Evolutionary conservation across 2,888 invertebrate species (phyloP), one percentile per base, ranked within the genome.

Genomic region (Drosophila rubida): DNA sequence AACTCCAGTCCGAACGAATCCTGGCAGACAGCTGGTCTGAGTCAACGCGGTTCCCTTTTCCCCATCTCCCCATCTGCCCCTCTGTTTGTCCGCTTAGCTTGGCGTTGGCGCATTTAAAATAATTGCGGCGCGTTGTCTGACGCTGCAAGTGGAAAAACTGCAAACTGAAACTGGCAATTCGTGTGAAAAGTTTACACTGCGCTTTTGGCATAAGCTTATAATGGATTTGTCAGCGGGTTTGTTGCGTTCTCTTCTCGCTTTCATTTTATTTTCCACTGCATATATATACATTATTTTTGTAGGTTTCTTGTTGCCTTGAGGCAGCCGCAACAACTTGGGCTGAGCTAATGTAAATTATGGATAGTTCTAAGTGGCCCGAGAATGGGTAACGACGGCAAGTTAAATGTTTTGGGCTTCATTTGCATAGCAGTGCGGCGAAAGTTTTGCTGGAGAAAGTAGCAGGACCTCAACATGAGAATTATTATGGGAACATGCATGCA

Each of bases 141-240:
- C 53, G 66, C 41, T 39, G 75, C 39, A 59, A 62, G 70, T 49
- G 70, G 45, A 51, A 59, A 46, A 61, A 55, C 57, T 57, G 64
- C 45, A 75, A 69, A 60, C 68, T 49, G 58, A 69, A 58, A 69
- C 73, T 73, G 75, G 67, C 67, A 74, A 78, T 84, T 84, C 84
- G 87, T 81, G 87, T 78, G 87, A 82, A 83, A 83, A 83, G 85
- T 83, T 83, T 78, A 70, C 84, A 78, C 65, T 76, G 64, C 78
- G 84, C 87, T 86, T 78, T 78, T 67, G 87, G 87, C 81, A 84
- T 84, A 78, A 87, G 82, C 87, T 84, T 68, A 87, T 87, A 83
- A 83, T 83, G 82, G 82, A 83, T 83, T 83, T 83, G 82, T 82
- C 81, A 78, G 69, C 69, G 84, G 66, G 67, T 60, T 81, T 86